Base-by-base conservation (phyloP, 2,888 invertebrate genomes). In the Erpobdella octoculata region DNA sequence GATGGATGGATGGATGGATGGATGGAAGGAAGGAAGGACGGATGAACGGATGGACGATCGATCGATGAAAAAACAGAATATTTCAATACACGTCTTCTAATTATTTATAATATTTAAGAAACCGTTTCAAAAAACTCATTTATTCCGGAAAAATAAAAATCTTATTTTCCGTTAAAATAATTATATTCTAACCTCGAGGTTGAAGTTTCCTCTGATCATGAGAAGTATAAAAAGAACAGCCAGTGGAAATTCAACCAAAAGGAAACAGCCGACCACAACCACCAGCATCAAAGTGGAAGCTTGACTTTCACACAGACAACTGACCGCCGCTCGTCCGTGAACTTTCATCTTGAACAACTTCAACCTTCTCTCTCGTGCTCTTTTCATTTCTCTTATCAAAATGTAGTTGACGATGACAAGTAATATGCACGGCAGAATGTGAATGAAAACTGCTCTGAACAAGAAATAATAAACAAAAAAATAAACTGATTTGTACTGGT, bases 381-480 rank as follows among this genome's bases (percentile, higher is more conserved):
- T 87, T 70, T 90, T 86, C 88, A 95, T 88, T 0, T 93, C 92
- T 68, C 92, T 89, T 0, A 94, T 92, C 59, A 96, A 86, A n/a
- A 69, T 58, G 36, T 48, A 38, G 72, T 72, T 72, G 59, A 72
- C 48, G 12, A 72, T 46, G n/a, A 72, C 69, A 21, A 72, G 72
- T 1, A 91, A 88, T 12, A 91, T 88, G 85, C 94, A 94, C 0
- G 95, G 95, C 72, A 92, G 86, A 75, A 92, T 85, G 62, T 72
- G 69, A 25, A 72, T 69, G 61, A 72, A 69, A 41, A 72, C 25
- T 18, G 67, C 62, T 12, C 72, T 67, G 25, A 62, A 37, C 59
- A 70, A 28, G 70, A 53, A 69, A 59, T 70, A 70, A 66, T 72
- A 72, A 28, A 72, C 25, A 38, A 41, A 36, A 46, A 72, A 69